phyloP scores from a whole-genome alignment of 2,888 invertebrate genomes.

The Cylindroiulus punctatus region DNA sequence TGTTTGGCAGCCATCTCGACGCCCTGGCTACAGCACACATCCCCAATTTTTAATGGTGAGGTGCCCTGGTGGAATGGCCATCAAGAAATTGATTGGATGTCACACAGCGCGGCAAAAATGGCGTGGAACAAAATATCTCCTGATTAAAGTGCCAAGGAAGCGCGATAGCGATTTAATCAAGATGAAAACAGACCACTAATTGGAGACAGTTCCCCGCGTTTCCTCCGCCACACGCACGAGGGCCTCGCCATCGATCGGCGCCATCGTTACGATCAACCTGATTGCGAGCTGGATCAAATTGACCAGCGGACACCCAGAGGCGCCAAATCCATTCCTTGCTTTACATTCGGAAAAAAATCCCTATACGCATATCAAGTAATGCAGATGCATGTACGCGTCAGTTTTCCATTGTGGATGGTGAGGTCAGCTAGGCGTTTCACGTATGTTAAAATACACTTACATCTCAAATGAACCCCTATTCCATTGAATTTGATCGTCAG shows the following conservation, averaged over 20 bases:
- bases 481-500: no score
- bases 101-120: conserved; percentile 1
- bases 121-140: conserved; percentile 33
- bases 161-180: conserved; percentile 42
- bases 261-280: conserved; percentile 38
- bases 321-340: not conserved
- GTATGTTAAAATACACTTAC: no score
- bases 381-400: no score
- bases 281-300: not conserved
- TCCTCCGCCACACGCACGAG: conserved; percentile 33
- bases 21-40: not conserved
- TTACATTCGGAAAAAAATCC: not conserved
- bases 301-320: not conserved
- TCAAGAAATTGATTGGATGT: conserved; percentile 42
- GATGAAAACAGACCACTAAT: conserved; percentile 42
- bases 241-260: conserved; percentile 31
- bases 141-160: conserved; percentile 34
- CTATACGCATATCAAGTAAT: not conserved
- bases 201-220: conserved; percentile 42
- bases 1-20: not conserved
- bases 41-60: conserved; percentile 19
- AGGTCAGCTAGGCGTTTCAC: no score
- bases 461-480: no score
- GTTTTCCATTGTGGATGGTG: no score
- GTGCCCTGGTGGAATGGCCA: conserved; percentile 14